Base-by-base conservation (phyloP, 2,113 vertebrate genomes). In the Oceanites oceanicus region DNA sequence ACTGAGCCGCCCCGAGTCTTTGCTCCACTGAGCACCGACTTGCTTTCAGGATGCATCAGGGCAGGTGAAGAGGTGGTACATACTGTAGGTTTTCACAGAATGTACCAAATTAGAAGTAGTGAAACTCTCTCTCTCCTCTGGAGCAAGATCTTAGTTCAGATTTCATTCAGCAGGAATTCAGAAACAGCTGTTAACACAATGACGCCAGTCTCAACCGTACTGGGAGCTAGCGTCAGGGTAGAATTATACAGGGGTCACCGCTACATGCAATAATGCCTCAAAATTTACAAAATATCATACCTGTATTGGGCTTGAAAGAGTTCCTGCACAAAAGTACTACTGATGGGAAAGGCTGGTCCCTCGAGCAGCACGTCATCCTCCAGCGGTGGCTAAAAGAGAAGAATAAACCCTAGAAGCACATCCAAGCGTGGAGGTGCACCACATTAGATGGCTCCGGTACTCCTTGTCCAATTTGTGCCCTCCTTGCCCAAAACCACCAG, bases 291-390 rank as follows among this genome's bases (percentile, higher is more conserved):
- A 73, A 59, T 27, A 30, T 29, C 79, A 5, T 98, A 99, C 99
- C 99, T 99, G 98, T 99, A 99, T 96, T 99, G 99, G 78, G 99
- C 99, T 97, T 99, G 99, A 97, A 99, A 99, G 86, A 99, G 99
- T 91, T 99, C 99, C 96, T 99, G 99, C 56, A 99, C 99, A 65
- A 99, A 99, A 47, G 99, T 99, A 82, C 99, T 99, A 47, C 99
- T 99, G 88, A 99, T 97, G 9, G 99, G 99, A 88, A 99, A 99
- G 71, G 98, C 98, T 23, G 99, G 98, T 49, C 99, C 99, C 91
- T 99, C 99, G 0, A 98, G 95, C 63, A 98, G 98, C 59, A 97
- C 97, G 34, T 99, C 99, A 79, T 99, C 98, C 91, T 99, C 99
- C 78, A 99, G 94, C 0, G 99, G 99, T 1, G 98, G 99, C 99